Base-by-base conservation (phyloP, 1,140 invertebrate species). In the Pteromalus puparum region DNA sequence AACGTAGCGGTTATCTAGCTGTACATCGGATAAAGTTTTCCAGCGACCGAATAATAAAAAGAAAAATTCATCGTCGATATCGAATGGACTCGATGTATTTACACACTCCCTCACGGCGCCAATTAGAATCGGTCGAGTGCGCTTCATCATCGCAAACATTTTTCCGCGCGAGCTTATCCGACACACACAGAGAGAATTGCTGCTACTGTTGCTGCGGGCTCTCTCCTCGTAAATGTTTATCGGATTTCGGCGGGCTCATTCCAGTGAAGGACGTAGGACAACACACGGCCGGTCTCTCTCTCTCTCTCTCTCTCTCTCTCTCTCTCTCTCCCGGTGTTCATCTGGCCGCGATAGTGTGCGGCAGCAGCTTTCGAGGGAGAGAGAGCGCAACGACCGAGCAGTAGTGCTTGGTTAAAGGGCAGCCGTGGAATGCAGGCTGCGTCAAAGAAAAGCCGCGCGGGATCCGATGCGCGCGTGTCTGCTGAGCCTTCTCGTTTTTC, bases 361-460 rank as follows among this genome's bases (percentile, higher is more conserved):
- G 38, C 38, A 42, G 38, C 7, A 42, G 38, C 34, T 34, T 34
- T 34, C 10, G 53, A 67, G 48, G 34, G 24, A 65, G 46, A 82
- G 24, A 67, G 46, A 46, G 72, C n/a, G 73, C 72, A 82, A 76
- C 73, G 81, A 82, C 81, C 80, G 80, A 73, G 68, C 42, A 24
- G 21, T 42, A 24, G 34, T 76, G 74, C 18, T 61, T 26, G 74
- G 65, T 76, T 68, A 83, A 83, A 83, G 74, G 61, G 73, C 34
- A 83, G 46, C n/a, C 61, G 30, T 78, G 82, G 75, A 83, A 73
- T 84, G 82, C 46, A 65, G 68, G n/a, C 68, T 38, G 38, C 76
- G 28, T 67, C 48, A 73, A 65, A 84, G 82, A 79, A 84, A 79
- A 79, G 82, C 68, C 68, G 48, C 42, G 65, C 13, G 74, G 12